phyloP scores from a whole-genome alignment of 2,888 invertebrate genomes.

The Leptinotarsa juncta region DNA sequence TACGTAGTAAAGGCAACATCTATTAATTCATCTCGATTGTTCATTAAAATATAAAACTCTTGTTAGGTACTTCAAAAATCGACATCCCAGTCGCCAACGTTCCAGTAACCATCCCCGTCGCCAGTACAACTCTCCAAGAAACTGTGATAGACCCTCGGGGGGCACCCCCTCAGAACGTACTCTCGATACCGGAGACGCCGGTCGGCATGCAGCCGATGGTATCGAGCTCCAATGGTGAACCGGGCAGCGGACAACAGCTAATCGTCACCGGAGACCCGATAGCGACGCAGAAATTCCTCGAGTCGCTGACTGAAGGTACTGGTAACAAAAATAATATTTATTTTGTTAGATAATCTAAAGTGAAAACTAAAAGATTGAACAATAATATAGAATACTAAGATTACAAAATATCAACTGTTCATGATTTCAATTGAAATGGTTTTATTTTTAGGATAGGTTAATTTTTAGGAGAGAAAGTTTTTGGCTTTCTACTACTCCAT shows the following conservation, averaged over 20 bases:
- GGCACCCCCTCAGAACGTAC: conserved; percentile 24
- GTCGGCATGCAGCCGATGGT: conserved; percentile 32
- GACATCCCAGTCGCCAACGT: conserved; percentile 23
- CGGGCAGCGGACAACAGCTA: conserved; percentile 58
- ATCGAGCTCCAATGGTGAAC: conserved; percentile 35
- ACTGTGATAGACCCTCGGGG: conserved; percentile 6
- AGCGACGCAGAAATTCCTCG: conserved; percentile 64
- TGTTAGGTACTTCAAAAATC: conserved; percentile 34
- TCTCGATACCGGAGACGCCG: conserved; percentile 40
- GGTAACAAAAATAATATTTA: too few relatives aligned
- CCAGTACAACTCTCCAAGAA: conserved; percentile 12
- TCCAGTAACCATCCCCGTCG: conserved; percentile 27
- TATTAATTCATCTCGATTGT: too few relatives aligned
- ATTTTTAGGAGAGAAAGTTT: too few relatives aligned
- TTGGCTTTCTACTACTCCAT: too few relatives aligned
- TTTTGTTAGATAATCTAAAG: too few relatives aligned
- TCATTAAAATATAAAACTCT: too few relatives aligned
- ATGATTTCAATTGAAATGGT: too few relatives aligned
- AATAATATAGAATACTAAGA: too few relatives aligned
- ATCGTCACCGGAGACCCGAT: conserved; percentile 65
- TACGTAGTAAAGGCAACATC: too few relatives aligned
- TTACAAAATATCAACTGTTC: too few relatives aligned
- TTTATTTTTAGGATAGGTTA: too few relatives aligned
- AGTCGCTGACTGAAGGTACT: conserved; percentile 63
- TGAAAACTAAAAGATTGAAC: too few relatives aligned